These are phyloP conservation scores for Elegia similella DNA, from an alignment of 2,888 invertebrate genomes.

Conservation along the genomic window DNA sequence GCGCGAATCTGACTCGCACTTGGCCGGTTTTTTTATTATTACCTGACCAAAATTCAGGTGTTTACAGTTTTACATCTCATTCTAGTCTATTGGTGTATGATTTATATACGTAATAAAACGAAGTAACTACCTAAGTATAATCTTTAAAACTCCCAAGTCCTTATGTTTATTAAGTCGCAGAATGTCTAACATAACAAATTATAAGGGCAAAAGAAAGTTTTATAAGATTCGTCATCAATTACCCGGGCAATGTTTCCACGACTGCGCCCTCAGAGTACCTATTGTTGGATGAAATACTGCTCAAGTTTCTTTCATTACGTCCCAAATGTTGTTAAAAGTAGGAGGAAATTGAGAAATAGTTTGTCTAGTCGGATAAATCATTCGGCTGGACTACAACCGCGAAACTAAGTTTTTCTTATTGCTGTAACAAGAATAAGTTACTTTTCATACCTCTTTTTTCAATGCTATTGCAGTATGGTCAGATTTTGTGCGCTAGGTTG, in stretches of 20 bases:
- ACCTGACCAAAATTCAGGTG: too few relatives aligned
- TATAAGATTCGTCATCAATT: constrained; percentile 43
- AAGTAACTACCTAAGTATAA: too few relatives aligned
- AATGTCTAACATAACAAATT: constrained; percentile 32
- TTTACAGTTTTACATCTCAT: too few relatives aligned
- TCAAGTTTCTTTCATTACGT: constrained; percentile 37
- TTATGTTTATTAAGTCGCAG: constrained; percentile 18
- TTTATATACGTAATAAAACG: too few relatives aligned
- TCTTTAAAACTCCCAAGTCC: constrained; percentile 2
- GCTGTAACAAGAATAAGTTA: background rate
- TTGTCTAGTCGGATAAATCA: constrained; percentile 23
- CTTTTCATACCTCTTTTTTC: background rate
- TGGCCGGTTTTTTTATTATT: too few relatives aligned
- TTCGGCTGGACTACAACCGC: constrained; percentile 15
- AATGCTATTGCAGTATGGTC: too few relatives aligned
- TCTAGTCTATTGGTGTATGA: too few relatives aligned
- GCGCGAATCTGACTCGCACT: background rate
- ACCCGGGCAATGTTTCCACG: constrained; percentile 36
- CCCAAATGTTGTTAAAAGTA: constrained; percentile 36
- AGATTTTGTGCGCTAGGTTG: too few relatives aligned
- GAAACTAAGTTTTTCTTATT: background rate
- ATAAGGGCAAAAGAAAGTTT: constrained; percentile 35
- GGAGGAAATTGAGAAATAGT: constrained; percentile 33
- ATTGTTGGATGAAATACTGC: constrained; percentile 39
- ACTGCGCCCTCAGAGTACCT: constrained; percentile 33